Evolutionary conservation across 1,140 invertebrate species (phyloP).

Genomic region (Listronotus oregonensis): DNA sequence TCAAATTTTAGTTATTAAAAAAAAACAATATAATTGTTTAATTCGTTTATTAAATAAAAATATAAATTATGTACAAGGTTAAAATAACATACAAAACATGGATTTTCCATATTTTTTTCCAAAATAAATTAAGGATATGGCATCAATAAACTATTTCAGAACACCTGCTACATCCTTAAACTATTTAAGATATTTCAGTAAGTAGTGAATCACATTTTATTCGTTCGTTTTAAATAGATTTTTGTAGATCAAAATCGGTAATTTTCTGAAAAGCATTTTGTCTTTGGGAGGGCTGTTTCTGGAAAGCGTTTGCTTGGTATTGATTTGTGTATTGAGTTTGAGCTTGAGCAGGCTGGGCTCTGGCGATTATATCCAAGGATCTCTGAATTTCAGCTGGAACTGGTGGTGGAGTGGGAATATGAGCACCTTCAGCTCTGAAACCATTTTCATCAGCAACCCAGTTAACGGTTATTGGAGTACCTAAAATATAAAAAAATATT

Average conservation of each 20-base stretch:
- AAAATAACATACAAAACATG: no score
- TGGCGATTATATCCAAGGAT: conserved; percentile 36
- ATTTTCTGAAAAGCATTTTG: background rate
- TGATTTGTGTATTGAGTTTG: conserved; percentile 7
- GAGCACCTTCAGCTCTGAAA: conserved; percentile 58
- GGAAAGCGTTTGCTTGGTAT: conserved; percentile 1
- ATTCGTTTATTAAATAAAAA: no score
- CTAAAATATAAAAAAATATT: conserved; percentile 13
- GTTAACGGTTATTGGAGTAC: conserved; percentile 55
- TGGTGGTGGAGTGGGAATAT: conserved; percentile 60
- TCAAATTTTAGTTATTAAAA: no score
- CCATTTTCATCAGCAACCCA: conserved; percentile 65
- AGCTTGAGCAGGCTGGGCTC: background rate
- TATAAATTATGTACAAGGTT: no score
- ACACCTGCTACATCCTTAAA: no score
- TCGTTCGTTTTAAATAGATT: background rate
- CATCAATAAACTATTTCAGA: no score
- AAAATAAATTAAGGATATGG: no score
- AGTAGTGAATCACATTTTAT: background rate
- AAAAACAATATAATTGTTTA: no score
- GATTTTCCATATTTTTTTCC: no score
- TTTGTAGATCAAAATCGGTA: background rate
- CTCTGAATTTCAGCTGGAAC: conserved; percentile 57
- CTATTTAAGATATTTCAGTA: no score
- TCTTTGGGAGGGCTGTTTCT: background rate